Percentiles rank a stretch among this genome's conserved stretches.
Evolutionary conservation across 2,888 invertebrate species (phyloP).

Genomic region (Hydriomena furcata): DNA sequence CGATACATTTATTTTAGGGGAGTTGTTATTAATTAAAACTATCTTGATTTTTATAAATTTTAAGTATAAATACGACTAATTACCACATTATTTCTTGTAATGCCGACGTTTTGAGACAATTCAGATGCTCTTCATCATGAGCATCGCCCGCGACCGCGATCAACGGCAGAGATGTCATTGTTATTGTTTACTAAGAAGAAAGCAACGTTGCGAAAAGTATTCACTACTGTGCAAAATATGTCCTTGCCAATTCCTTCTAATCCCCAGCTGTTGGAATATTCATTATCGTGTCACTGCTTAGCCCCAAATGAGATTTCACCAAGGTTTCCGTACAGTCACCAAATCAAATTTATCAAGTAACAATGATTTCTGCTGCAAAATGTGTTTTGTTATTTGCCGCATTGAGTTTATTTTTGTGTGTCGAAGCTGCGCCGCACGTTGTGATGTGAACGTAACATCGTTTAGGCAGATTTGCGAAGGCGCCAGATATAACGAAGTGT

Average conservation of each 20-base stretch:
- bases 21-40: no score
- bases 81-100: no score
- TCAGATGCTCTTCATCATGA: no score
- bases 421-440: slow-evolving; percentile 11
- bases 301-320: slow-evolving; percentile 25
- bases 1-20: no score
- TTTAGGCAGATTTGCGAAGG: slow-evolving; percentile 42
- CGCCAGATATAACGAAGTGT: slow-evolving; percentile 33
- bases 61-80: no score
- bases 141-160: no score
- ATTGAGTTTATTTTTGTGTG: slow-evolving; percentile 21
- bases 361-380: slow-evolving; percentile 15
- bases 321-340: slow-evolving; percentile 22
- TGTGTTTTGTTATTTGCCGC: slow-evolving; percentile 20
- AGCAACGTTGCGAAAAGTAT: background rate
- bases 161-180: background rate
- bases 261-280: slow-evolving; percentile 13
- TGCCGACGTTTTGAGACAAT: no score
- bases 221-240: background rate
- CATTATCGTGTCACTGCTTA: slow-evolving; percentile 14
- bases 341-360: slow-evolving; percentile 29
- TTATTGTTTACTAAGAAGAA: background rate
- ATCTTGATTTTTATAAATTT: no score
- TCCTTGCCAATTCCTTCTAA: slow-evolving; percentile 4
- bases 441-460: slow-evolving; percentile 33